Evolutionary conservation across 2,888 invertebrate species (phyloP).

Genomic region (Pterostichus madidus): DNA sequence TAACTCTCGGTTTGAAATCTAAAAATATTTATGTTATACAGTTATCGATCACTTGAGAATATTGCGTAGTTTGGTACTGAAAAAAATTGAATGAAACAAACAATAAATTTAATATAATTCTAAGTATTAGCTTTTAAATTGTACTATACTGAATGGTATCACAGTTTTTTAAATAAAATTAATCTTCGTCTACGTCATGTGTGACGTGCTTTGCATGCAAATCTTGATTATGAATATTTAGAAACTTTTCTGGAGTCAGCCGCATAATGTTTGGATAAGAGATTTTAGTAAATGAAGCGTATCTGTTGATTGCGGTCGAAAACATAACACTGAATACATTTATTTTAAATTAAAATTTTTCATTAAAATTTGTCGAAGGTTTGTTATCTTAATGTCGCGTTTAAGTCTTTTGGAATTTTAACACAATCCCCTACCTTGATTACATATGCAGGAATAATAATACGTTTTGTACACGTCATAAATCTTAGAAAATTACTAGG

Average conservation of each 20-base stretch:
- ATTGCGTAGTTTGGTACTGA: too few species aligned
- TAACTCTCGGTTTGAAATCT: too few species aligned
- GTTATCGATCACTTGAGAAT: too few species aligned
- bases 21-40: too few species aligned
- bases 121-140: conserved; percentile 18
- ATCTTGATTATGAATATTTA: conserved; percentile 59
- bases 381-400: conserved; percentile 52
- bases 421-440: not conserved
- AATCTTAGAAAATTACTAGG: conserved; percentile 3
- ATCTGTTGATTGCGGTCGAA: conserved; percentile 43
- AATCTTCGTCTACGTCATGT: conserved; percentile 55
- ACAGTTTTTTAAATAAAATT: conserved; percentile 28
- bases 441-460: conserved; percentile 52
- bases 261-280: conserved; percentile 52
- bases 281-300: conserved; percentile 57
- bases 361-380: conserved; percentile 59
- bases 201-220: conserved; percentile 59
- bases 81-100: too few species aligned
- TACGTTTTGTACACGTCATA: conserved; percentile 7
- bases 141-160: conserved; percentile 8
- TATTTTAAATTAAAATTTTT: conserved; percentile 60
- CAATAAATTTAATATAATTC: too few species aligned
- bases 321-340: conserved; percentile 57
- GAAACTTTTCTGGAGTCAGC: conserved; percentile 45
- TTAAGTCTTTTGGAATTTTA: conserved; percentile 43